phyloP scores from a whole-genome alignment of 2,113 vertebrate genomes.

The Morone chrysops region DNA sequence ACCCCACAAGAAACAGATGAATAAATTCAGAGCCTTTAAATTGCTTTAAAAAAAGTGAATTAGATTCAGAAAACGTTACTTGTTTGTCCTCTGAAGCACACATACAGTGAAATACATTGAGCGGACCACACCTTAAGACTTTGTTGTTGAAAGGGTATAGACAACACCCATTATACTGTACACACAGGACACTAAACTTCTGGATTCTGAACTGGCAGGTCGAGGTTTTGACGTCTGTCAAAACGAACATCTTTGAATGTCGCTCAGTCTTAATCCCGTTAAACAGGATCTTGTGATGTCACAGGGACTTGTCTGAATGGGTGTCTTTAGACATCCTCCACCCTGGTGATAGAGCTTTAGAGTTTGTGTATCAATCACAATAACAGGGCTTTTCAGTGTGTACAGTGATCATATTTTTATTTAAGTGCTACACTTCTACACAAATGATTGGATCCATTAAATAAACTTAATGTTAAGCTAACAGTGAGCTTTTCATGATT shows the following conservation, averaged over 20 bases:
- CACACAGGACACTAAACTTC: not conserved
- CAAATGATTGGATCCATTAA: not conserved
- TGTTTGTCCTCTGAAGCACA: not conserved
- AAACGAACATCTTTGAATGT: not conserved
- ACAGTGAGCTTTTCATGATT: not conserved
- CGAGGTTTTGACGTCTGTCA: not conserved
- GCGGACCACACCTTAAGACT: constrained; percentile 11
- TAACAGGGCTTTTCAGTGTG: not conserved
- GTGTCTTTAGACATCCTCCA: not conserved
- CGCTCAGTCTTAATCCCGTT: constrained; percentile 2
- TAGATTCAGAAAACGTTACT: not conserved
- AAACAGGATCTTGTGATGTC: constrained; percentile 33
- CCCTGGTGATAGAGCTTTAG: not conserved
- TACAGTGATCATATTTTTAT: constrained; percentile 6
- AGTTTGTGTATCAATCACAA: not conserved
- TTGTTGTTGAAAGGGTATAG: not conserved
- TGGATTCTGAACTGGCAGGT: not conserved
- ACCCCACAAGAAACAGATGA: not conserved
- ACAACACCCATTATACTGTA: not conserved
- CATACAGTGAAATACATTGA: not conserved
- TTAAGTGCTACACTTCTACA: constrained; percentile 10
- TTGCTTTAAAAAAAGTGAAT: not conserved
- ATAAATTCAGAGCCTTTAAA: not conserved
- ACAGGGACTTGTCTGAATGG: not conserved
- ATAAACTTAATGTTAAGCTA: not conserved